A percentile compares a stretch with the other conserved stretches of the same genome.
Conservation (phyloP, 1,140 invertebrate species). For the Notospermus geniculatus region DNA sequence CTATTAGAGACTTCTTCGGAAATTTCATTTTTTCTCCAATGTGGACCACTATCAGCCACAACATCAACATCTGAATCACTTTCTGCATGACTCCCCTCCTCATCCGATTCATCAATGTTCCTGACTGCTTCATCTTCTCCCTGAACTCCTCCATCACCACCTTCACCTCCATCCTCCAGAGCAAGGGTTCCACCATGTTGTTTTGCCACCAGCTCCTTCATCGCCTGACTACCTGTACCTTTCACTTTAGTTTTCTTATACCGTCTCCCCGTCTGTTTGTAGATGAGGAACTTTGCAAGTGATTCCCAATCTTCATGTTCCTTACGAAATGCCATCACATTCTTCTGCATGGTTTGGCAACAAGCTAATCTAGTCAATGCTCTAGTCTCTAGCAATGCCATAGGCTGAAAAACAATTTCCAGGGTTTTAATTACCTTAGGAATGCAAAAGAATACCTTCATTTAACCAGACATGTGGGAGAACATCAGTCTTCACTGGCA, state of each 20-base stretch:
- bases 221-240: too few species aligned
- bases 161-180: conserved; percentile 11
- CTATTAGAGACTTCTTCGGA: too few species aligned
- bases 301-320: conserved; percentile 38
- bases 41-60: not conserved
- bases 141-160: conserved; percentile 19
- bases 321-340: conserved; percentile 28
- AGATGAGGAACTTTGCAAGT: conserved; percentile 31
- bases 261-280: conserved; percentile 30
- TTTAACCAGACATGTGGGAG: not conserved
- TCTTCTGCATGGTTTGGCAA: conserved; percentile 23
- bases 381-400: conserved; percentile 20
- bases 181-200: conserved; percentile 24
- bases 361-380: conserved; percentile 32
- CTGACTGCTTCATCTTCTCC: conserved; percentile 7
- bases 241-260: conserved; percentile 29
- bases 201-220: conserved; percentile 4
- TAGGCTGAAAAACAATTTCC: conserved; percentile 26
- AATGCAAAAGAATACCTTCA: not conserved
- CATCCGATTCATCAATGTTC: conserved; percentile 11
- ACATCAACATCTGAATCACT: conserved; percentile 16
- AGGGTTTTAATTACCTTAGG: too few species aligned
- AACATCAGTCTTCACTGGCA: too few species aligned
- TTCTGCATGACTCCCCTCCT: conserved; percentile 3
- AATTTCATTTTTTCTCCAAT: too few species aligned